A percentile compares a stretch with the other conserved stretches of the same genome.
These are phyloP conservation scores for Anodontia alba DNA, from an alignment of 2,888 invertebrate species.

Conservation along the genomic window DNA sequence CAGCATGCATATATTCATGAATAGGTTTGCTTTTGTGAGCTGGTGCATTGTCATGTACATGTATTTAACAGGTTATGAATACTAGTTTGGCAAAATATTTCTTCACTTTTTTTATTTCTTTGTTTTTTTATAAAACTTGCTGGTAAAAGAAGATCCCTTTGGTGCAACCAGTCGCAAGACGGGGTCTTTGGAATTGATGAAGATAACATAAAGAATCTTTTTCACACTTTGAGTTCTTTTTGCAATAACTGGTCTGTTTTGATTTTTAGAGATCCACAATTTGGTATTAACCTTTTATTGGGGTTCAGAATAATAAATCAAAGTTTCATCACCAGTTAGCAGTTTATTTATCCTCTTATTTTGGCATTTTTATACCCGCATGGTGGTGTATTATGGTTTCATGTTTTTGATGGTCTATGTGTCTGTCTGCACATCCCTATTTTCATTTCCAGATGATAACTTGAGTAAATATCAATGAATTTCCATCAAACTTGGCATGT, in stretches of 20 bases:
- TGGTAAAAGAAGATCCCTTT: not conserved
- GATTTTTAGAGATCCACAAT: conserved; percentile 2
- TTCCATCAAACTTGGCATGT: no score
- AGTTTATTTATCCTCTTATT: not conserved
- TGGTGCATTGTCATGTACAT: not conserved
- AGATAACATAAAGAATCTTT: not conserved
- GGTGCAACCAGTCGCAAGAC: not conserved
- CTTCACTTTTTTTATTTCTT: not conserved
- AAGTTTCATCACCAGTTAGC: conserved; percentile 7
- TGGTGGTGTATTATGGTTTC: no score
- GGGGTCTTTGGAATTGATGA: not conserved
- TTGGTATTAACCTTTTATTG: conserved; percentile 1
- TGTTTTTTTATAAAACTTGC: not conserved
- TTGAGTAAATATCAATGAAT: no score
- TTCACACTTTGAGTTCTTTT: not conserved
- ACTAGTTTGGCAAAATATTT: not conserved
- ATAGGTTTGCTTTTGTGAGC: not conserved
- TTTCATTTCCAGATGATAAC: no score
- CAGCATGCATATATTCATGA: no score
- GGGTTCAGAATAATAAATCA: conserved; percentile 5
- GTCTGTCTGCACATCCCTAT: no score
- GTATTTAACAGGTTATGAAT: not conserved
- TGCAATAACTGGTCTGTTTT: not conserved
- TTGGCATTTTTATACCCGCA: not conserved
- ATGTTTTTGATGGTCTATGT: no score